Evolutionary conservation across 2,888 invertebrate genomes (phyloP).

Genomic region (Agrotis segetum): DNA sequence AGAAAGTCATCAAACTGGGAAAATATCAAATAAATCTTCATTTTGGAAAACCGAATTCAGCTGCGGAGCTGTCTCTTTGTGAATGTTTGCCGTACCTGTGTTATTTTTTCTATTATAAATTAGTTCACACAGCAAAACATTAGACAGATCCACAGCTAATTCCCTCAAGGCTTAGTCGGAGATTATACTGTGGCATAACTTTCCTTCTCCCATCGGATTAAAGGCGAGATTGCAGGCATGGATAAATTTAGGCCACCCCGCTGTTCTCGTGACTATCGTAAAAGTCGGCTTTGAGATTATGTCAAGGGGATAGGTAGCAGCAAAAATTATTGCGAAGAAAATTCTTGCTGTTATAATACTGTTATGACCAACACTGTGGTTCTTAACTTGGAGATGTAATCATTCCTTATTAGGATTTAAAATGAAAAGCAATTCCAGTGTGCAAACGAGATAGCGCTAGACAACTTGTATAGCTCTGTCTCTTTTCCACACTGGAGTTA

Average conservation of each 20-base stretch:
- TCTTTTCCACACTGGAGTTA: no score
- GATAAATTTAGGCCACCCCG: slow-evolving; percentile 52
- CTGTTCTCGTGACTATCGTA: slow-evolving; percentile 45
- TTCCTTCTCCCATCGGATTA: slow-evolving; percentile 55
- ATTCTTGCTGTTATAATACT: background rate
- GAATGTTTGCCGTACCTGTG: no score
- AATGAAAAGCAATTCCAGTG: no score
- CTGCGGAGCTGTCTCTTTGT: no score
- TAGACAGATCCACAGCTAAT: slow-evolving; percentile 28
- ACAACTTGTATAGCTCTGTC: no score
- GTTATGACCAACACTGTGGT: background rate
- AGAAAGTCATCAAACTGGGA: no score
- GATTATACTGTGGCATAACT: slow-evolving; percentile 49
- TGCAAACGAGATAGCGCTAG: no score
- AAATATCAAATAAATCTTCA: no score
- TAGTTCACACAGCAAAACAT: slow-evolving; percentile 21
- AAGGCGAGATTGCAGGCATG: slow-evolving; percentile 54
- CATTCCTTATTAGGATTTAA: no score
- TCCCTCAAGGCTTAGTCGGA: slow-evolving; percentile 42
- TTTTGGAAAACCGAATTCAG: no score
- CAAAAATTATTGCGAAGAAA: slow-evolving; percentile 18
- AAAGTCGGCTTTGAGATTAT: slow-evolving; percentile 48
- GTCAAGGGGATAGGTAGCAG: slow-evolving; percentile 7
- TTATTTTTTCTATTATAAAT: slow-evolving; percentile 1
- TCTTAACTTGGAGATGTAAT: background rate